Evolutionary conservation across 2,888 invertebrate genomes (phyloP), one percentile per base, ranked within the genome.

Genomic region (Callimorpha dominula): DNA sequence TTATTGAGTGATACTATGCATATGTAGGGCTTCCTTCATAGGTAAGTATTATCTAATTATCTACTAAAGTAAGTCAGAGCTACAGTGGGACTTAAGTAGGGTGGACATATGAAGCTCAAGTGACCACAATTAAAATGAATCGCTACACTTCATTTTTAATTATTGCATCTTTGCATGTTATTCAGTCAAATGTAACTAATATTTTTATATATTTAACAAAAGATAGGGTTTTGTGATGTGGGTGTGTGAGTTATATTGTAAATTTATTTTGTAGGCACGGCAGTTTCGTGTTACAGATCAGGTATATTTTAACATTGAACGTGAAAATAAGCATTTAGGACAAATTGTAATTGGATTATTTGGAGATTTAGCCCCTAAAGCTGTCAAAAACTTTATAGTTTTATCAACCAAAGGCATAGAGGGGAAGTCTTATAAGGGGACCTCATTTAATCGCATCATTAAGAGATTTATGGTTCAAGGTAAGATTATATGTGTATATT

Each of bases 391-490:
- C 91, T 99, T 99, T 88, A 96, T 97, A 80, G 96, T 97, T n/a
- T 96, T 99, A 52, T 97, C 98, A 43, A 96, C 97, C 15, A 96
- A 96, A 42, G 98, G 98, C 12, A 96, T 98, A 73, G 95, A 97
- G 79, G 98, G 98, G 42, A 97, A 96, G 88, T 97, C 97, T 4
- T 99, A 98, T 89, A 97, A 97, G 81, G 98, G 98, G 17, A 96
- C 97, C 6, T 96, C 94, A 81, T 98, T 99, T 91, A 98, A 98
- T 93, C 96, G 99, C 20, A 97, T 99, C 73, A 97, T 99, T 81
- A 97, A 97, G 90, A 97, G 98, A 81, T 99, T 99, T 91, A 98
- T 99, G 97, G 97, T 99, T 85, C 99, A 99, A 97, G 99, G 98
- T 98, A 87, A 85, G 85, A 72, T 40, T 14, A 60, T 57, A 20